Evolutionary conservation across 2,888 invertebrate species (phyloP).

Genomic region (Plusia festucae): DNA sequence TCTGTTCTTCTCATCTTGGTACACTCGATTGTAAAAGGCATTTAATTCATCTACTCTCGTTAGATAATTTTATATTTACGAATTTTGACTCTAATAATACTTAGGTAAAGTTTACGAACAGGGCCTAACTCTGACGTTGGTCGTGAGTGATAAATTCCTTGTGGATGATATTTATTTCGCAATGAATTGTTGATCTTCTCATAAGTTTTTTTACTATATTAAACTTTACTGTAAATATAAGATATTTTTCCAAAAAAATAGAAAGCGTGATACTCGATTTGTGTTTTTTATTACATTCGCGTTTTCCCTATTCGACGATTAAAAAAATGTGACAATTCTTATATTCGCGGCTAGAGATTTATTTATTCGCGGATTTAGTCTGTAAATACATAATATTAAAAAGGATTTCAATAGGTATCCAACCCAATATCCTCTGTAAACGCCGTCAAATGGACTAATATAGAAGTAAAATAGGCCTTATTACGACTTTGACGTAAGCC

Average conservation of each 20-base stretch:
- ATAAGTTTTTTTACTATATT: constrained; percentile 60
- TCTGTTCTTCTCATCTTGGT: constrained; percentile 25
- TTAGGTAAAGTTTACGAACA: constrained; percentile 18
- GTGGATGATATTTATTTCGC: constrained; percentile 40
- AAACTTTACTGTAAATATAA: constrained; percentile 69
- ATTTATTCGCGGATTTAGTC: neutral
- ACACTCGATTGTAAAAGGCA: neutral
- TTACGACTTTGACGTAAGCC: too few relatives aligned
- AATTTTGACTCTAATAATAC: constrained; percentile 18
- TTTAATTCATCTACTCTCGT: constrained; percentile 3
- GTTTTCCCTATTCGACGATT: too few relatives aligned
- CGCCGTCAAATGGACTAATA: too few relatives aligned
- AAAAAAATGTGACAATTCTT: too few relatives aligned
- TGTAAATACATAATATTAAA: neutral
- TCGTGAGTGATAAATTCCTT: constrained; percentile 34
- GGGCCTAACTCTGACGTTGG: constrained; percentile 16
- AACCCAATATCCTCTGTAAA: too few relatives aligned
- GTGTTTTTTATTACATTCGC: constrained; percentile 37
- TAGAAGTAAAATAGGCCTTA: too few relatives aligned
- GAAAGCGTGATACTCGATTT: constrained; percentile 55
- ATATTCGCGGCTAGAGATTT: neutral
- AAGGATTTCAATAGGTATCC: too few relatives aligned
- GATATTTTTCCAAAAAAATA: constrained; percentile 69
- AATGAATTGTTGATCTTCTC: constrained; percentile 50
- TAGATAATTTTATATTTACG: constrained; percentile 7